A percentile compares a stretch with the other conserved stretches of the same genome.
phyloP scores from a whole-genome alignment of 2,888 invertebrate genomes.

The Linnaemya vulpina region DNA sequence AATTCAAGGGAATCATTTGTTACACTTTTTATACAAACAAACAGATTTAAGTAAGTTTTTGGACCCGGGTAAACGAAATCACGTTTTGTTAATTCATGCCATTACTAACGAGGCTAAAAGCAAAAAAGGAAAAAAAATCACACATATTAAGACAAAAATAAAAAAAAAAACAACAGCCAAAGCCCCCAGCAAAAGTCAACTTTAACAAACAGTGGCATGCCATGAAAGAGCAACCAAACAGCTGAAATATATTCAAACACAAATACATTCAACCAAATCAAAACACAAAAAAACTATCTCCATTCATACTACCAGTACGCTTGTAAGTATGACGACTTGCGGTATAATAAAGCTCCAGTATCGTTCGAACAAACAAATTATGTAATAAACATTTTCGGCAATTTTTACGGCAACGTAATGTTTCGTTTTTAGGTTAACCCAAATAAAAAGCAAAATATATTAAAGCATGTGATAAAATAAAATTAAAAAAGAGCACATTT shows the following conservation, averaged over 20 bases:
- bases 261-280: neutral
- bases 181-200: slow-evolving; percentile 36
- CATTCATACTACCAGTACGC: neutral
- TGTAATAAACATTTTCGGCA: slow-evolving; percentile 66
- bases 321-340: neutral
- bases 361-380: slow-evolving; percentile 54
- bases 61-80: slow-evolving; percentile 66
- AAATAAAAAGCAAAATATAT: slow-evolving; percentile 16
- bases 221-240: slow-evolving; percentile 17
- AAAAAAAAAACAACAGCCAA: slow-evolving; percentile 7
- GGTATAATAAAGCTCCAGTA: neutral
- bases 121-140: slow-evolving; percentile 3
- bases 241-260: neutral
- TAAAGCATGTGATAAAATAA: slow-evolving; percentile 25
- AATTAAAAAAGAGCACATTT: slow-evolving; percentile 12
- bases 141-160: neutral
- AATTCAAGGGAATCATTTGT: slow-evolving; percentile 37
- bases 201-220: slow-evolving; percentile 8
- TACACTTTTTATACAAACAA: neutral
- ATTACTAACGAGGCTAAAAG: slow-evolving; percentile 54
- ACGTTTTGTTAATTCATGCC: slow-evolving; percentile 67
- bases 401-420: slow-evolving; percentile 68
- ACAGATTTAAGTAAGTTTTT: slow-evolving; percentile 20
- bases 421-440: slow-evolving; percentile 60
- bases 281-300: neutral